phyloP scores from a whole-genome alignment of 1,140 invertebrate species.

The Spodoptera frugiperda region DNA sequence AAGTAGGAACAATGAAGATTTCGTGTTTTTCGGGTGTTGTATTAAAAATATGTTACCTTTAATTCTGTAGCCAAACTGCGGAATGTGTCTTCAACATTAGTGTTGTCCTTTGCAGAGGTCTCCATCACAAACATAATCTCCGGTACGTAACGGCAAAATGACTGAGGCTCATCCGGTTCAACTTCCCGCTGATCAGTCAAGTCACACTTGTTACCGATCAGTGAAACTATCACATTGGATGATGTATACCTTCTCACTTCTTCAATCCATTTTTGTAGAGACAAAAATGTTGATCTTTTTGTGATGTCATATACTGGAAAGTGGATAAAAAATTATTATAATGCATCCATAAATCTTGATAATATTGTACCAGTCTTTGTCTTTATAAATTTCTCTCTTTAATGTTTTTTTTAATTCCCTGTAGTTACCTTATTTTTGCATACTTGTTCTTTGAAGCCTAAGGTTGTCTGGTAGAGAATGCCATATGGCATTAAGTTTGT shows the following conservation, averaged over 20 bases:
- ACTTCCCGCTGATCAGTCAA: slow-evolving; percentile 93
- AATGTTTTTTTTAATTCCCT: too few relatives aligned
- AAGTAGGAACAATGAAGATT: too few relatives aligned
- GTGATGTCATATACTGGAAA: slow-evolving; percentile 97
- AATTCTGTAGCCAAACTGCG: slow-evolving; percentile 94
- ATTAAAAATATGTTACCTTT: too few relatives aligned
- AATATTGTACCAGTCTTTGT: too few relatives aligned
- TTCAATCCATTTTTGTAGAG: slow-evolving; percentile 96
- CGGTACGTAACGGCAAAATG: slow-evolving; percentile 93
- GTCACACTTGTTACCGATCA: slow-evolving; percentile 98
- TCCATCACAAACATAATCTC: slow-evolving; percentile 95
- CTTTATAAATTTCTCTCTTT: too few relatives aligned
- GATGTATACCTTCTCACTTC: slow-evolving; percentile 97
- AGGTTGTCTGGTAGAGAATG: too few relatives aligned
- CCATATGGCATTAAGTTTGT: too few relatives aligned
- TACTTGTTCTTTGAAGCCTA: too few relatives aligned
- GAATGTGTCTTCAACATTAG: slow-evolving; percentile 97
- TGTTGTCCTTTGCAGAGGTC: slow-evolving; percentile 97
- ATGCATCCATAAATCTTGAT: too few relatives aligned
- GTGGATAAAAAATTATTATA: slow-evolving; percentile 2
- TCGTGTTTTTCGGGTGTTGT: too few relatives aligned
- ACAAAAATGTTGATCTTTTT: slow-evolving; percentile 95
- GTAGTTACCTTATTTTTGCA: too few relatives aligned
- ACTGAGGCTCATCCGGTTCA: slow-evolving; percentile 93
- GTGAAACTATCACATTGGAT: slow-evolving; percentile 94